These are phyloP conservation scores for Nasonovia ribisnigri DNA, from an alignment of 2,888 invertebrate species.

Conservation along the genomic window DNA sequence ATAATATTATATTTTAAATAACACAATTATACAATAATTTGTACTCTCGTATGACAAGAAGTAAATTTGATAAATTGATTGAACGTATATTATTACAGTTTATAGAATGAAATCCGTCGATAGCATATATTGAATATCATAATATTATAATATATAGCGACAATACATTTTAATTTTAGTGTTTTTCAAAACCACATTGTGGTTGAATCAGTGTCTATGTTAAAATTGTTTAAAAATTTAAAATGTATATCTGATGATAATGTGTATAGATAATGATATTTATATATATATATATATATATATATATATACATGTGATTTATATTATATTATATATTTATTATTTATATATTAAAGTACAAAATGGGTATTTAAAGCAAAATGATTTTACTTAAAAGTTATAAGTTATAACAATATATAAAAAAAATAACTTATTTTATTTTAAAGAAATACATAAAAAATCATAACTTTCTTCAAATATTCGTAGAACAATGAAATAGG, in stretches of 20 bases:
- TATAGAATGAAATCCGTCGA: neutral
- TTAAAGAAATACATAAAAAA: neutral
- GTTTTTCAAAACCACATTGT: neutral
- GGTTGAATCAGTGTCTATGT: neutral
- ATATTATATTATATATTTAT: neutral
- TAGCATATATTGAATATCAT: neutral
- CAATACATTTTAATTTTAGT: neutral
- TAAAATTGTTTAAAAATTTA: neutral
- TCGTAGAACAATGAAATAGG: too few species aligned
- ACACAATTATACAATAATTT: neutral
- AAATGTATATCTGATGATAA: neutral
- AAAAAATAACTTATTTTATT: neutral
- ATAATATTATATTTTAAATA: neutral
- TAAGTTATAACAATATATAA: neutral
- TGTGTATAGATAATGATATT: neutral
- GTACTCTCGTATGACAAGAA: neutral
- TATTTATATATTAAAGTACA: neutral
- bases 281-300: neutral
- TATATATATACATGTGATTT: neutral
- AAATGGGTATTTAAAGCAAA: neutral
- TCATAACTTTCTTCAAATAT: neutral
- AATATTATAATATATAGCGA: neutral
- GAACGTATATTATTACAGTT: neutral
- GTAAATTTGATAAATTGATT: neutral
- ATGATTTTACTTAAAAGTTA: neutral